Conservation (phyloP, 2,888 invertebrate genomes). For the Notodonta dromedarius region DNA sequence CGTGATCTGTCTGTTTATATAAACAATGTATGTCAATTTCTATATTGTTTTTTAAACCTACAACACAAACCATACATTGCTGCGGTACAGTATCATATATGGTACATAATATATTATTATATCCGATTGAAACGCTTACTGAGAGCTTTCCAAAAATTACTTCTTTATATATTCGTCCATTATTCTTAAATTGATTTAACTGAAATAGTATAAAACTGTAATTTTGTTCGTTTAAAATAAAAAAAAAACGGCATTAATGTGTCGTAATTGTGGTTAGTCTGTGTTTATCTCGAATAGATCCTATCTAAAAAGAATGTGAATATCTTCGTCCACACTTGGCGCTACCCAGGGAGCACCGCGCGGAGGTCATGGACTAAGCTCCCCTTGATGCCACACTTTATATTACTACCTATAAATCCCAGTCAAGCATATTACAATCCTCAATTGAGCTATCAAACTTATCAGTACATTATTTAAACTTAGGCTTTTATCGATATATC, state of each 20-base stretch:
- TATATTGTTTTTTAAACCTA: constrained; percentile 29
- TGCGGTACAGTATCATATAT: constrained; percentile 13
- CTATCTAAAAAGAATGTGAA: constrained; percentile 58
- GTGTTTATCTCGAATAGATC: constrained; percentile 12
- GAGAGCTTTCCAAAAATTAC: constrained; percentile 15
- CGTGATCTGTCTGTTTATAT: constrained; percentile 32
- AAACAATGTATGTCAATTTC: constrained; percentile 40
- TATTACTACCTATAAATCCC: constrained; percentile 17
- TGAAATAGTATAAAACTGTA: constrained; percentile 26
- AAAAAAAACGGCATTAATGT: not conserved
- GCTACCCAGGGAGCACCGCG: constrained; percentile 83
- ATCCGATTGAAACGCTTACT: constrained; percentile 24
- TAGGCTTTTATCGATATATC: constrained; percentile 12
- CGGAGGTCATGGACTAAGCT: constrained; percentile 81
- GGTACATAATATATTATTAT: constrained; percentile 12
- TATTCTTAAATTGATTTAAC: constrained; percentile 17
- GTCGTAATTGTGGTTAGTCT: not conserved
- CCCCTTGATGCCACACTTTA: constrained; percentile 71
- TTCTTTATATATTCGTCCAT: constrained; percentile 12
- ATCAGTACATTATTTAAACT: constrained; percentile 22
- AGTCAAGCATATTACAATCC: constrained; percentile 37
- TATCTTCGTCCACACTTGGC: constrained; percentile 77
- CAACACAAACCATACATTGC: constrained; percentile 22
- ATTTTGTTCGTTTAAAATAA: constrained; percentile 9
- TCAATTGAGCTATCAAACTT: constrained; percentile 39